A percentile compares a stretch with the other conserved stretches of the same genome.
Evolutionary conservation across 2,113 vertebrate species (phyloP).

Genomic region (Phyllopteryx taeniolatus): DNA sequence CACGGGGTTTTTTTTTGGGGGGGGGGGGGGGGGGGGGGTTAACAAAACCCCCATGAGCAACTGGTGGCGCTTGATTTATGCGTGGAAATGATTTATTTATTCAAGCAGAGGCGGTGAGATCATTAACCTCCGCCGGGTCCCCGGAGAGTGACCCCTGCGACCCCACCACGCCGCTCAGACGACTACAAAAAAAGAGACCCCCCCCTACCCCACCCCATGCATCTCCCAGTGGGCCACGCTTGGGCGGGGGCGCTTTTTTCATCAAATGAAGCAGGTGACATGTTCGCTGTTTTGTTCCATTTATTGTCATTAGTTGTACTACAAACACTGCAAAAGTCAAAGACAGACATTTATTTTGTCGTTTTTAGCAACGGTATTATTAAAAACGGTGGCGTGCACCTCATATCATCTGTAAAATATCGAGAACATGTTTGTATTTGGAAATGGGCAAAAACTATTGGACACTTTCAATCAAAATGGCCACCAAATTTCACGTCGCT

Average conservation of each 20-base stretch:
- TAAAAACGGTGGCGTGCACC: no score
- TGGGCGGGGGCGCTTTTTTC: constrained; percentile 12
- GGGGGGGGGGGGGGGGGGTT: constrained; percentile 28
- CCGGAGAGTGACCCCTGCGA: constrained; percentile 70
- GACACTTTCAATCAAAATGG: no score
- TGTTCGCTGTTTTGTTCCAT: no score
- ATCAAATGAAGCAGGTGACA: no score
- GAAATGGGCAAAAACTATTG: no score
- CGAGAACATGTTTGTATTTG: no score
- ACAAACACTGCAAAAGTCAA: no score
- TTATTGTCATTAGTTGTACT: no score
- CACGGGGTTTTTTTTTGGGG: not conserved
- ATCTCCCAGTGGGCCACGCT: constrained; percentile 37
- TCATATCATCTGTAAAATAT: no score
- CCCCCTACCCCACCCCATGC: constrained; percentile 35
- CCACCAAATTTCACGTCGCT: no score
- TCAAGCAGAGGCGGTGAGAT: constrained; percentile 69
- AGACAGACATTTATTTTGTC: no score
- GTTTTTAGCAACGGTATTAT: no score
- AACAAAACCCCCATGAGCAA: constrained; percentile 74
- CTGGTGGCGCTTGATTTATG: constrained; percentile 79
- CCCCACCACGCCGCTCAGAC: constrained; percentile 56
- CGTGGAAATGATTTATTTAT: constrained; percentile 72
- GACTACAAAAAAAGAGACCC: constrained; percentile 46
- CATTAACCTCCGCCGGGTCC: constrained; percentile 75